Percentiles rank a stretch among this genome's conserved stretches.
These are phyloP conservation scores for Camponotus pennsylvanicus DNA, from an alignment of 1,140 invertebrate genomes.

Conservation along the genomic window DNA sequence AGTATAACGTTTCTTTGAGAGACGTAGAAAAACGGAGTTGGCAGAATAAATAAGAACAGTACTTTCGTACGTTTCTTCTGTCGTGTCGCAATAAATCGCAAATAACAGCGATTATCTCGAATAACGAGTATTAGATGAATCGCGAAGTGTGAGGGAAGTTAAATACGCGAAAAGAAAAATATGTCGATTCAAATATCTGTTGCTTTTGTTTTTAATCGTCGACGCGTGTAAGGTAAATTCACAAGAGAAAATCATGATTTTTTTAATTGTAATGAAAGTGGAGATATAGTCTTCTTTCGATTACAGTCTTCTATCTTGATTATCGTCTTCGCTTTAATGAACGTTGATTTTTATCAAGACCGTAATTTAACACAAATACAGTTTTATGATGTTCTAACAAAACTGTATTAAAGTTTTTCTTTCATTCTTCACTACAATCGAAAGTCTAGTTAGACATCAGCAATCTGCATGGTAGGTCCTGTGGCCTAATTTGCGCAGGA, in stretches of 20 bases:
- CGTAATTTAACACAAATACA: slow-evolving; percentile 16
- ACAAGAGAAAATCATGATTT: background rate
- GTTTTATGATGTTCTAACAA: background rate
- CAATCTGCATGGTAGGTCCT: slow-evolving; percentile 17
- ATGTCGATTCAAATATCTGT: slow-evolving; percentile 8
- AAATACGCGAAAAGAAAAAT: slow-evolving; percentile 10
- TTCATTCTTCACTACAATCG: background rate
- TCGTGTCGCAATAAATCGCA: slow-evolving; percentile 15
- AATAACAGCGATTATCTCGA: slow-evolving; percentile 28
- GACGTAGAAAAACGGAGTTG: slow-evolving; percentile 7
- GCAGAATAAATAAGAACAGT: background rate
- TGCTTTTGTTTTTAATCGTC: slow-evolving; percentile 20
- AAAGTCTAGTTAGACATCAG: slow-evolving; percentile 12
- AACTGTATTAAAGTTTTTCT: slow-evolving; percentile 20
- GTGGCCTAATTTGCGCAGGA: background rate
- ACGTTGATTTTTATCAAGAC: slow-evolving; percentile 32
- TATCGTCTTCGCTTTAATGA: slow-evolving; percentile 10
- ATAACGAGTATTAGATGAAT: slow-evolving; percentile 8
- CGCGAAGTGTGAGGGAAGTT: background rate
- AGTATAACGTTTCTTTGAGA: slow-evolving; percentile 14
- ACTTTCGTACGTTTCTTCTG: slow-evolving; percentile 1
- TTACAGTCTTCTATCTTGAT: slow-evolving; percentile 37
- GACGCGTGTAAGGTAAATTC: slow-evolving; percentile 7
- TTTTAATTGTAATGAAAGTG: slow-evolving; percentile 16
- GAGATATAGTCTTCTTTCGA: background rate